Conservation (phyloP, 1,140 invertebrate genomes). For the Pentalonia nigronervosa region DNA sequence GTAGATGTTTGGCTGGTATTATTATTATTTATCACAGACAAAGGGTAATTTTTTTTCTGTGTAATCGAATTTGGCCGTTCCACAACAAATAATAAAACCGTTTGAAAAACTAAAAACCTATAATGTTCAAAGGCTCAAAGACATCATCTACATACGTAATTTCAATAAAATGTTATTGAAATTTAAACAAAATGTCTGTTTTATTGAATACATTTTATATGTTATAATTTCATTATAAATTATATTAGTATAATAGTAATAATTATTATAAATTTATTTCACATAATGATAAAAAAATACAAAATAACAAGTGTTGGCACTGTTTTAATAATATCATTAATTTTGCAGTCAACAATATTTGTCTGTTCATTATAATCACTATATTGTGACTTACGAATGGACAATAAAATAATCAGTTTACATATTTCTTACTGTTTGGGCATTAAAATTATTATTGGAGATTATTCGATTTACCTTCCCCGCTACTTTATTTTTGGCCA, state of each 20-base stretch:
- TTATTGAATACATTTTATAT: background rate
- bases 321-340: too few species aligned
- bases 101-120: slow-evolving; percentile 21
- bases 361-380: too few species aligned
- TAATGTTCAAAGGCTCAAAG: slow-evolving; percentile 22
- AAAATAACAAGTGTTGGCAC: too few species aligned
- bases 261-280: background rate
- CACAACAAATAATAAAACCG: slow-evolving; percentile 11
- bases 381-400: too few species aligned
- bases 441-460: too few species aligned
- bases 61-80: background rate
- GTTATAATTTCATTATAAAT: background rate
- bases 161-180: background rate
- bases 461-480: too few species aligned
- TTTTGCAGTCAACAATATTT: too few species aligned
- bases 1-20: background rate
- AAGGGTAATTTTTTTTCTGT: background rate
- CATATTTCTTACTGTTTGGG: background rate
- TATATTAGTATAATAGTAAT: background rate
- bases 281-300: too few species aligned
- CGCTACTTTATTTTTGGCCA: background rate
- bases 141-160: slow-evolving; percentile 7
- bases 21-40: slow-evolving; percentile 18
- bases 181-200: background rate
- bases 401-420: background rate